Base-by-base conservation (phyloP, 2,797 vertebrate species). In the Centroberyx gerrardi region DNA sequence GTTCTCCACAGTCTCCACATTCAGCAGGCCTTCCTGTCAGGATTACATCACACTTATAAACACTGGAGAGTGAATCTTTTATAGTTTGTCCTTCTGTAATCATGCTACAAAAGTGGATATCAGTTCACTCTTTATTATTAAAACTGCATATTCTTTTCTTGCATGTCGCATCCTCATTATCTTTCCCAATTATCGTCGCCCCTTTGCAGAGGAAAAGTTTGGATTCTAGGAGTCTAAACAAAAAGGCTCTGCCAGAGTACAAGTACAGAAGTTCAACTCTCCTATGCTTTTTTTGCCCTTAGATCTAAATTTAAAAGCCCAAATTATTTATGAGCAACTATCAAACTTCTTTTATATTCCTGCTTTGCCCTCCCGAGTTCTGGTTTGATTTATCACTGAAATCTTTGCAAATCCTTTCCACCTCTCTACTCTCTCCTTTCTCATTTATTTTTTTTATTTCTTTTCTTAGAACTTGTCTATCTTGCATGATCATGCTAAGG, bases 1-100 rank as follows among this genome's bases (percentile, higher is more conserved):
- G 65, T 95, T 97, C 91, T 99, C 98, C 29, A 97, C 90, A 61
- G 96, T 98, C 93, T 98, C 98, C 87, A 99, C 97, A 85, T 99
- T 97, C 93, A 99, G 92, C 83, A 99, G 92, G 61, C 98, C 98
- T 93, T 99, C 98, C 98, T 99, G 92, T 82, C 66, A 81, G 91
- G 93, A 76, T 82, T 62, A 93, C 55, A 81, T 83, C 84, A 80
- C 72, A 81, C 65, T 67, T 61, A 86, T 87, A 76, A 14, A 14
- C 18, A 48, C 42, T 29, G 40, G 22, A 8, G 22, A 52, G 6
- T 33, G 31, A 90, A 90, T 90, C 86, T 89, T 91, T 89, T 73
- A 90, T 68, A 66, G 59, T 29, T 65, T 64, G 66, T 80, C 81
- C 73, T 58, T 61, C 68, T 74, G 56, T 55, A 74, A 86, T 86